Conservation (phyloP, 2,113 vertebrate species). For the Probosciger aterrimus region DNA sequence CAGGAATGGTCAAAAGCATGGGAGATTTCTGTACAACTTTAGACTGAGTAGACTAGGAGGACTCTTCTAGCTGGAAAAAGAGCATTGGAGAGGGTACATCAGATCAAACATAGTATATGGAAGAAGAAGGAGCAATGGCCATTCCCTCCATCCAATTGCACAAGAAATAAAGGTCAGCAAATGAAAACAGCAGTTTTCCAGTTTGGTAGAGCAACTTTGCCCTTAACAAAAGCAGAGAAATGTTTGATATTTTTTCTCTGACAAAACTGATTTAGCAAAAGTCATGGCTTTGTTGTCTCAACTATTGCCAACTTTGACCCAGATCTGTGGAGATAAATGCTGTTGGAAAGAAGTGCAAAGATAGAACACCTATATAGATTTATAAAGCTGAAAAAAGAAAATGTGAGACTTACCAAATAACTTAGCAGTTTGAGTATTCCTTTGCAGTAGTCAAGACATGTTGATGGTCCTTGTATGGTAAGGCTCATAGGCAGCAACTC, state of each 20-base stretch:
- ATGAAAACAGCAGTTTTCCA: background rate
- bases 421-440: background rate
- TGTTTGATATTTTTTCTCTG: background rate
- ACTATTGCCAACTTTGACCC: background rate
- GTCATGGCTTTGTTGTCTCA: background rate
- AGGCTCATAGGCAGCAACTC: background rate
- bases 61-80: background rate
- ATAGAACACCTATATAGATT: background rate
- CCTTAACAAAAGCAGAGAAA: background rate
- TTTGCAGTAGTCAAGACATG: background rate
- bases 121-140: background rate
- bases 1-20: background rate
- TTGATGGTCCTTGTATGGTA: background rate
- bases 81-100: background rate
- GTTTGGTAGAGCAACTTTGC: background rate
- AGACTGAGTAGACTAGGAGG: background rate
- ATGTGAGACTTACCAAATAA: background rate
- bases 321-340: background rate
- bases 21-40: background rate
- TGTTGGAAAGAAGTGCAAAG: background rate
- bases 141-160: background rate
- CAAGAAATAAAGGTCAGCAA: background rate
- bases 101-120: background rate
- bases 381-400: background rate
- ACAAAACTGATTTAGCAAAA: background rate